Evolutionary conservation across 53 echinoderm and acorn worm genomes (phyloP).

Genomic region (Holothuria scabra): DNA sequence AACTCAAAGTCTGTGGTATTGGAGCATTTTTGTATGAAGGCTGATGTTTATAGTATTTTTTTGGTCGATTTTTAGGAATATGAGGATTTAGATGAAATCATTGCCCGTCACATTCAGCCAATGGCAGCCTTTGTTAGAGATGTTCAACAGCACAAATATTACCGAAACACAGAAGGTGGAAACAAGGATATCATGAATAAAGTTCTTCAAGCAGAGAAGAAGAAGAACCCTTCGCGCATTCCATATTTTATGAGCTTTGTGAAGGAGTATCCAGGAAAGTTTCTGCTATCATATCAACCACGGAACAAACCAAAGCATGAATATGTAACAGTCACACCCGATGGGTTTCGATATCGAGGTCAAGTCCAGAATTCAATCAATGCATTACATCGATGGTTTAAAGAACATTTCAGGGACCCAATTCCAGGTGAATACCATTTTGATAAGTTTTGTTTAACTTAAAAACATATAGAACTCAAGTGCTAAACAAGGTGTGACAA

Average conservation of each 20-base stretch:
- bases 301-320: constrained; percentile 85
- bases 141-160: constrained; percentile 84
- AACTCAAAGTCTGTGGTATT: too few relatives aligned
- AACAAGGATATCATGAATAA: constrained; percentile 86
- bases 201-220: constrained; percentile 70
- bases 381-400: constrained; percentile 92
- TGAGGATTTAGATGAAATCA: constrained; percentile 99
- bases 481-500: background rate
- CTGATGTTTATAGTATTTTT: background rate
- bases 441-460: background rate
- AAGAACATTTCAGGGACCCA: constrained; percentile 98
- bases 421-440: constrained; percentile 70
- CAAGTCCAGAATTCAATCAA: constrained; percentile 78
- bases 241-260: constrained; percentile 94
- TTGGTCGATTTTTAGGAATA: constrained; percentile 67
- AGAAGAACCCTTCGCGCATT: constrained; percentile 78
- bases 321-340: constrained; percentile 88
- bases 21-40: too few relatives aligned
- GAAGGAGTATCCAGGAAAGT: constrained; percentile 87
- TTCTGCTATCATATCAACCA: constrained; percentile 91
- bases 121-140: constrained; percentile 93
- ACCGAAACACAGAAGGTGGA: constrained; percentile 78
- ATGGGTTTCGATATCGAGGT: constrained; percentile 86
- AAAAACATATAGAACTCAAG: background rate
- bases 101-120: constrained; percentile 96